These are phyloP conservation scores for Chironex yamaguchii DNA, from an alignment of 30 jellyfish, hydroid and myxozoan genomes.

Conservation along the genomic window DNA sequence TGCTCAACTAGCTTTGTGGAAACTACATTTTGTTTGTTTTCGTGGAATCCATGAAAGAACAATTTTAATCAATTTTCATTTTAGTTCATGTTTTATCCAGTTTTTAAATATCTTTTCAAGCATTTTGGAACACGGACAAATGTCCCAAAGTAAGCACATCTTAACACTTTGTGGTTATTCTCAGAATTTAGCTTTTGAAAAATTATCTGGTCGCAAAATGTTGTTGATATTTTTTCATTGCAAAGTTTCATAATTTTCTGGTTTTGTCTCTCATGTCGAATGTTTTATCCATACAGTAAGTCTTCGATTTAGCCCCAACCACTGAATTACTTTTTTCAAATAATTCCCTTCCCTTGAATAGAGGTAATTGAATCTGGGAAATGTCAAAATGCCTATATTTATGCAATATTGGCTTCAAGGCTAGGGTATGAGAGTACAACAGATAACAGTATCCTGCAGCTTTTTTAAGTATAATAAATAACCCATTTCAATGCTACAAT, in stretches of 20 bases:
- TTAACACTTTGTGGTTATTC: background rate
- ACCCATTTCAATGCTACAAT: background rate
- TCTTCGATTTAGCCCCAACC: background rate
- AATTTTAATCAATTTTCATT: too few species aligned
- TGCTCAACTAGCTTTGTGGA: background rate
- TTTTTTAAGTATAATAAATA: too few species aligned
- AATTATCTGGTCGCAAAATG: background rate
- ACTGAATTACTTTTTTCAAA: background rate
- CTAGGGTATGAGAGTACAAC: background rate
- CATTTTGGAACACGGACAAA: background rate
- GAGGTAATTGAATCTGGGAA: background rate
- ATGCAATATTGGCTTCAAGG: background rate
- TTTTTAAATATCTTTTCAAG: background rate
- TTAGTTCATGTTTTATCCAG: background rate
- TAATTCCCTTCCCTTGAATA: background rate
- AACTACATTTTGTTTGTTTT: background rate
- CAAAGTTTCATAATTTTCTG: background rate
- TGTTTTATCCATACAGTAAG: background rate
- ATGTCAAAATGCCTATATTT: background rate
- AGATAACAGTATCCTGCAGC: background rate
- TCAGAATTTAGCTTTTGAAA: background rate
- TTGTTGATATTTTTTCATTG: background rate
- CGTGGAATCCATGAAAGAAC: slow-evolving; percentile 1
- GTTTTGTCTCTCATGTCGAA: background rate
- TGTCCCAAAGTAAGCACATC: background rate